Conservation (phyloP, 2,113 vertebrate genomes). For the Petrocephalus zakoni region DNA sequence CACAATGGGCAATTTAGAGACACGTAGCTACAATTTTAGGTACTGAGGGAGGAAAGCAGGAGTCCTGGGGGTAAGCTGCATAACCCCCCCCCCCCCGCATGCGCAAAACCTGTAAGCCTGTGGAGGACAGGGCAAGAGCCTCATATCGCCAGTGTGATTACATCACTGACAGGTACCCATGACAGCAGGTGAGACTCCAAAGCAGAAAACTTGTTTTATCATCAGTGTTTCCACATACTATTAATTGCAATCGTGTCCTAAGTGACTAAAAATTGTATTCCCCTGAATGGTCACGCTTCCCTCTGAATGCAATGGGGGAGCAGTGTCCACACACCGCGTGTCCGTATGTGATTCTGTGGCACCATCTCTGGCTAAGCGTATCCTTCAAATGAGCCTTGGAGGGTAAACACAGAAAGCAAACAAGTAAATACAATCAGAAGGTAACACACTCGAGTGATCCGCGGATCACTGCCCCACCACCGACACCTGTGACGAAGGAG, state of each 20-base stretch:
- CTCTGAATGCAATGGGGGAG: neutral
- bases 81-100: neutral
- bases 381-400: neutral
- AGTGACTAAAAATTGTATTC: neutral
- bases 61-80: neutral
- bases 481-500: constrained; percentile 28
- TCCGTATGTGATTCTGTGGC: neutral
- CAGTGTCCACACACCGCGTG: neutral
- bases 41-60: neutral
- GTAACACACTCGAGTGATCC: neutral
- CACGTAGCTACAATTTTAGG: neutral
- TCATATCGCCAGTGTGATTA: neutral
- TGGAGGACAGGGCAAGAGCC: neutral
- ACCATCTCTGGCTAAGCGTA: neutral
- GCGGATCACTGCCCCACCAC: neutral
- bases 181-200: neutral
- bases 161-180: neutral
- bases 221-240: neutral
- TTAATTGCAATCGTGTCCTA: neutral
- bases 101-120: neutral
- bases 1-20: neutral
- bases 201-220: neutral
- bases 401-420: neutral
- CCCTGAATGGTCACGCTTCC: neutral
- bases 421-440: neutral